Evolutionary conservation across 2,113 vertebrate species (phyloP), one percentile per base, ranked within the genome.

Genomic region (Hystrix cristata): DNA sequence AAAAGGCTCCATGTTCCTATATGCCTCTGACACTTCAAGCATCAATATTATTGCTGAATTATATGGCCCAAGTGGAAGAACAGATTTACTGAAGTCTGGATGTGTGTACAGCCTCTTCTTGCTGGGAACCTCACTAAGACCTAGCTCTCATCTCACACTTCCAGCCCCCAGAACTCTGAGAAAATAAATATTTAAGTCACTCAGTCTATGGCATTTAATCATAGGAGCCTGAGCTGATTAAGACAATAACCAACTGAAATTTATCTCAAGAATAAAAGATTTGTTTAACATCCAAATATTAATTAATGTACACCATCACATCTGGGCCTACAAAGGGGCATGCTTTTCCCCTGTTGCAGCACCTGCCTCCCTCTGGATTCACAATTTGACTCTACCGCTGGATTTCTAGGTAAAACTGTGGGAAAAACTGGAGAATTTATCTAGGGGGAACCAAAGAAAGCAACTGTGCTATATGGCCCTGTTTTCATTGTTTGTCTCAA

Each of bases 361-460:
- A 29, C 27, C 46, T 78, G 46, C 80, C 60, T 91, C 74, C 15
- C 9, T 93, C 78, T 78, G 99, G 99, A 99, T 98, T 98, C 99
- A 4, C 99, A 99, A 80, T 99, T 99, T 97, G 99, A 99, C 95
- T 99, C 99, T 7, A 98, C 99, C 0, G 99, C 99, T 53, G 99
- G 99, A 95, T 98, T 99, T 96, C 98, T 99, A 4, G 99, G 99
- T 74, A 99, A 99, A 80, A 99, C 99, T 53, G 99, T 99, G 87
- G 99, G 99, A 97, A 98, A 27, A 99, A 98, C 98, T 99, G 85
- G 99, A 99, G 98, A 98, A 98, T n/a, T 98, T 99, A 72, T 99
- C 99, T 97, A 99, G 99, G 98, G 99, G 99, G 97, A 99, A 99
- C 97, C 99, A 99, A 97, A 99, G 99, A 83, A 99, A 99, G 96